These are phyloP conservation scores for Cnemophilus loriae DNA, from an alignment of 2,113 vertebrate genomes.

Conservation along the genomic window DNA sequence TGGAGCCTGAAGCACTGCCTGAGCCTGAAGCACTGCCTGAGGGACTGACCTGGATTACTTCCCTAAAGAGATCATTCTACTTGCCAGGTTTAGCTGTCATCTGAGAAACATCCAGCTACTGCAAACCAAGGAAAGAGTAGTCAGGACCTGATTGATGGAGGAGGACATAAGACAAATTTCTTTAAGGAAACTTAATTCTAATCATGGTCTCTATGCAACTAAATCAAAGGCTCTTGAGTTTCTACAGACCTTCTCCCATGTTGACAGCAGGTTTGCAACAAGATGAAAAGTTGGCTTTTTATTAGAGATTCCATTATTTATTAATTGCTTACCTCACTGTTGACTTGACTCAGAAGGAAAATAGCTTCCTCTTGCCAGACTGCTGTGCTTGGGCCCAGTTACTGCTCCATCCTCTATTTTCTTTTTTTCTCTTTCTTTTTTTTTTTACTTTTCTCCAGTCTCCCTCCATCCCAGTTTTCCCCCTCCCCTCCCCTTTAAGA, in stretches of 20 bases:
- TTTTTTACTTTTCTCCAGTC: background rate
- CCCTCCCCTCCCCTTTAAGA: background rate
- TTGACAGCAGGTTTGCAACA: background rate
- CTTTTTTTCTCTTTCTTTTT: no score
- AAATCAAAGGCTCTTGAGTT: background rate
- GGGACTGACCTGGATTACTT: background rate
- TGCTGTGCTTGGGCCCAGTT: background rate
- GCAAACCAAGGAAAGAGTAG: background rate
- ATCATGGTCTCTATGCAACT: background rate
- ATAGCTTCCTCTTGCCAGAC: background rate
- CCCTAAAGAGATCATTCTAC: background rate
- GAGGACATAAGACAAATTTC: background rate
- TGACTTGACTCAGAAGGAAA: background rate
- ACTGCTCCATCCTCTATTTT: background rate
- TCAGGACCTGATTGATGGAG: background rate
- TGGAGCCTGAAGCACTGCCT: background rate
- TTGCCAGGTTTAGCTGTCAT: background rate
- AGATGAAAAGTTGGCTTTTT: background rate
- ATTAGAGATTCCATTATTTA: background rate
- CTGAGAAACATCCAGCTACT: background rate
- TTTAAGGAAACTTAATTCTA: background rate
- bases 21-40: background rate
- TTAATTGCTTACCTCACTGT: background rate
- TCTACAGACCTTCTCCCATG: background rate
- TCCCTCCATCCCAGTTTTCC: background rate